These are phyloP conservation scores for Polyommatus iphigenia DNA, from an alignment of 2,888 invertebrate species.

Conservation along the genomic window DNA sequence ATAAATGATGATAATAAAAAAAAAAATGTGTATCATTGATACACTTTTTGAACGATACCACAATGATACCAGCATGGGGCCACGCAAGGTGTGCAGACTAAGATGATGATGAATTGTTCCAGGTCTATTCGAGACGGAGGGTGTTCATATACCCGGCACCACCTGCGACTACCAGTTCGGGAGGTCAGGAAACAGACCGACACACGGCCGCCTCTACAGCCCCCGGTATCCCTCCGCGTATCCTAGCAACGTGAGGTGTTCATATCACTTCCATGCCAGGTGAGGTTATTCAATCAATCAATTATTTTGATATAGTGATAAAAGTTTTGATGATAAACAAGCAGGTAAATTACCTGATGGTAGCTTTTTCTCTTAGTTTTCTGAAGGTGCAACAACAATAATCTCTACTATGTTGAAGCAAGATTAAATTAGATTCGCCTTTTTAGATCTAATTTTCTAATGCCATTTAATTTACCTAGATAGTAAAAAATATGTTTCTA, in stretches of 20 bases:
- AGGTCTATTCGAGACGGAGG: conserved; percentile 91
- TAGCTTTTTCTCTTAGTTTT: neutral
- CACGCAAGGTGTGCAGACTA: no score
- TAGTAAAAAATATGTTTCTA: no score
- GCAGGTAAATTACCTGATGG: neutral
- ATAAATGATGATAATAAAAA: no score
- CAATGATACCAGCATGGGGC: no score
- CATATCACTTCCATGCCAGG: conserved; percentile 94
- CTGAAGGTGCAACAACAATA: no score
- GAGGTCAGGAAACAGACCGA: conserved; percentile 84
- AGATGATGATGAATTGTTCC: conserved; percentile 42
- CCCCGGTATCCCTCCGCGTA: conserved; percentile 98
- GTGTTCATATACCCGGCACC: conserved; percentile 85
- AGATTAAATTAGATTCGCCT: neutral
- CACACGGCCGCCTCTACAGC: conserved; percentile 91
- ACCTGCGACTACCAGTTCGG: conserved; percentile 93
- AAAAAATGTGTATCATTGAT: no score
- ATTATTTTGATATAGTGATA: no score
- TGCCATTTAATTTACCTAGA: no score
- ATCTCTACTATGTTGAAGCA: no score
- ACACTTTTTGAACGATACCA: no score
- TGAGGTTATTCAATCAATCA: conserved; percentile 49
- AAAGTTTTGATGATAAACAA: neutral
- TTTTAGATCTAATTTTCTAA: neutral
- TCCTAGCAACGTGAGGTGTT: conserved; percentile 94